Conservation (phyloP, 2,113 vertebrate species). For the Boulengeromyrus knoepffleri region DNA sequence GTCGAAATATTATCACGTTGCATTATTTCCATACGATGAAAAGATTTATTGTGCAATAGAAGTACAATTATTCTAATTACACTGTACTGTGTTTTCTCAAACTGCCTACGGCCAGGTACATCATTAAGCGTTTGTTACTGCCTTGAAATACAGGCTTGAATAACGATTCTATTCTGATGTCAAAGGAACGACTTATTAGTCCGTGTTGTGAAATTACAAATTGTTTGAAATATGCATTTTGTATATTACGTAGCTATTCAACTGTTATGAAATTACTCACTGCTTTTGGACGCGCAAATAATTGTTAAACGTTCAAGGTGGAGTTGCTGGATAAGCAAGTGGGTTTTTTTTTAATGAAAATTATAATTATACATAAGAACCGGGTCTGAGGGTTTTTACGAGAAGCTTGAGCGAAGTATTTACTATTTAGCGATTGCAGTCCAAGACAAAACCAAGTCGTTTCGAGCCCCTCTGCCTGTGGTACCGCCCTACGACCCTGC, state of each 20-base stretch:
- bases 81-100: neutral
- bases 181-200: neutral
- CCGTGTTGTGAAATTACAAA: neutral
- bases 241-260: neutral
- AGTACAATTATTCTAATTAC: neutral
- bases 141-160: neutral
- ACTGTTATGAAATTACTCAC: neutral
- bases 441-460: neutral
- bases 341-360: neutral
- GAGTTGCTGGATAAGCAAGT: neutral
- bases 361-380: neutral
- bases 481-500: neutral
- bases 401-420: neutral
- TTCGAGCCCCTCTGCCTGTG: neutral
- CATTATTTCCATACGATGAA: neutral
- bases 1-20: neutral
- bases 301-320: neutral
- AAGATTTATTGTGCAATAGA: conserved; percentile 9
- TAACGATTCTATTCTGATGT: neutral
- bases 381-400: neutral
- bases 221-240: neutral
- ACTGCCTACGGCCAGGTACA: neutral
- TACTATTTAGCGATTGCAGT: neutral
- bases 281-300: neutral
- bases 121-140: neutral